Conservation (phyloP, 2,888 invertebrate genomes). For the Heteropelma amictum region DNA sequence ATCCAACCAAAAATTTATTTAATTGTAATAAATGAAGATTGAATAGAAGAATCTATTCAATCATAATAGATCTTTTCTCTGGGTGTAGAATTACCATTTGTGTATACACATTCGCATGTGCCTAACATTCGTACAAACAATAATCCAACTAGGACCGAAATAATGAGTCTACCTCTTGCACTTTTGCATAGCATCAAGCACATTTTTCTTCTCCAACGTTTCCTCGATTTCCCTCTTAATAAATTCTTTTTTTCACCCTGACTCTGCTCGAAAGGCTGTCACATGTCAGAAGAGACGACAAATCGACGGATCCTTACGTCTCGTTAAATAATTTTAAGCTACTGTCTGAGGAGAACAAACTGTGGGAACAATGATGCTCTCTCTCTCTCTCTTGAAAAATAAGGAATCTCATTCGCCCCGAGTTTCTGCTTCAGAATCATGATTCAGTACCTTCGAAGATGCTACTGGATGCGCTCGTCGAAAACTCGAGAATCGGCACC, state of each 20-base stretch:
- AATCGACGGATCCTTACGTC: too few species aligned
- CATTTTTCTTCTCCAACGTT: neutral
- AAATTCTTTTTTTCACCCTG: conserved; percentile 7
- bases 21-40: too few species aligned
- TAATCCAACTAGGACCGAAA: too few species aligned
- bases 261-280: neutral
- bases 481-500: conserved; percentile 36
- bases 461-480: conserved; percentile 29
- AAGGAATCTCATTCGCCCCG: conserved; percentile 45
- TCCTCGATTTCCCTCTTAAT: neutral
- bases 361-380: conserved; percentile 35
- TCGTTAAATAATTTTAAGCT: conserved; percentile 43
- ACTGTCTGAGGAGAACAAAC: conserved; percentile 20
- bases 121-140: too few species aligned
- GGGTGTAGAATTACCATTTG: too few species aligned
- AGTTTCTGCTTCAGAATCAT: conserved; percentile 24
- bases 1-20: too few species aligned
- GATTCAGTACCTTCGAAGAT: neutral
- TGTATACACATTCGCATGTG: too few species aligned
- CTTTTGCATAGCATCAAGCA: neutral
- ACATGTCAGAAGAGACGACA: too few species aligned
- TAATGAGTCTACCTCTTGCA: too few species aligned
- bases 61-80: too few species aligned
- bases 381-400: neutral
- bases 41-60: too few species aligned